phyloP scores from a whole-genome alignment of 2,888 invertebrate genomes.

The Allophyes oxyacanthae region DNA sequence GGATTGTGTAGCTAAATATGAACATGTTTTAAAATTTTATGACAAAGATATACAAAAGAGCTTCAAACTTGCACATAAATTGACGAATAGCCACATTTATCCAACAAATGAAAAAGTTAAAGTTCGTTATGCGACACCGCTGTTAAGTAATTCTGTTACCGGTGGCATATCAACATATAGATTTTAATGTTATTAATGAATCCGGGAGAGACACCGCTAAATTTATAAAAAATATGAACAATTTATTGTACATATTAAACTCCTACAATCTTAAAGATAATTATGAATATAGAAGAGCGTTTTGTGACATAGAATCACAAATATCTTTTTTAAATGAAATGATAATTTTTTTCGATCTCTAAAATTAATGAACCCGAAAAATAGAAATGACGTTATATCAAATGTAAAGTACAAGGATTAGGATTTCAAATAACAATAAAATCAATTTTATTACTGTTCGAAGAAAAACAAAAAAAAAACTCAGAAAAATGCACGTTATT shows the following conservation, averaged over 20 bases:
- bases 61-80: slow-evolving; percentile 7
- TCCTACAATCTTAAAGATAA: slow-evolving; percentile 6
- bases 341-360: slow-evolving; percentile 8
- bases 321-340: slow-evolving; percentile 17
- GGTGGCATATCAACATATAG: slow-evolving; percentile 2
- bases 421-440: slow-evolving; percentile 21
- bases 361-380: slow-evolving; percentile 10
- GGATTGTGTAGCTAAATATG: slow-evolving; percentile 2
- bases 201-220: slow-evolving; percentile 9
- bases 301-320: slow-evolving; percentile 11
- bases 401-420: slow-evolving; percentile 11
- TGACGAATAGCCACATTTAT: slow-evolving; percentile 1
- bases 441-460: slow-evolving; percentile 10
- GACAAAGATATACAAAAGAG: slow-evolving; percentile 6
- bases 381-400: slow-evolving; percentile 7
- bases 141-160: slow-evolving; percentile 10
- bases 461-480: slow-evolving; percentile 24
- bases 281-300: slow-evolving; percentile 18
- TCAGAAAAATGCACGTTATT: slow-evolving; percentile 14
- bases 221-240: slow-evolving; percentile 13
- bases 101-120: slow-evolving; percentile 13
- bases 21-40: slow-evolving; percentile 2
- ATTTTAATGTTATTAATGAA: background rate
- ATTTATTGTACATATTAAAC: slow-evolving; percentile 21
- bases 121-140: slow-evolving; percentile 6